phyloP scores from a whole-genome alignment of 2,888 invertebrate genomes.

The Polymixis lichenea region DNA sequence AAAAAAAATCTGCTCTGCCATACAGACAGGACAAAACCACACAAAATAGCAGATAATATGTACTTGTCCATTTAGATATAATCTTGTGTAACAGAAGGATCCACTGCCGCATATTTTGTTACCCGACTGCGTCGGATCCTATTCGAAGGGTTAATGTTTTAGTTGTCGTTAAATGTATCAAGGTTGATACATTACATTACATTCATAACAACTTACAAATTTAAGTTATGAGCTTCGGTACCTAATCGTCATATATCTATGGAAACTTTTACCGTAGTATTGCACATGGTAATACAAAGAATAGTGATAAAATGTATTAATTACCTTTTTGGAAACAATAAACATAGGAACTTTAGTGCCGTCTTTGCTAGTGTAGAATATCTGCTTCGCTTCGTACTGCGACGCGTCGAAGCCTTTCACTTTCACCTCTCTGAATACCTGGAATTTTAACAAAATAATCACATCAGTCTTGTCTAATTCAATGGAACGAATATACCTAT shows the following conservation, averaged over 20 bases:
- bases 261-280: too few species aligned
- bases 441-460: constrained; percentile 57
- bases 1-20: too few species aligned
- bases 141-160: too few species aligned
- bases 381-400: constrained; percentile 95
- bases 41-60: background rate
- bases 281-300: background rate
- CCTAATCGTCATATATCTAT: too few species aligned
- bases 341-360: constrained; percentile 99
- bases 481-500: too few species aligned
- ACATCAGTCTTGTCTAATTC: too few species aligned
- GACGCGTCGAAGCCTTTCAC: constrained; percentile 95
- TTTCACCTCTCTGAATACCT: constrained; percentile 96
- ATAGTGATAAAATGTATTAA: background rate
- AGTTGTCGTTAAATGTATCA: too few species aligned
- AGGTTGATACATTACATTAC: too few species aligned
- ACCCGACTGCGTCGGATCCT: background rate
- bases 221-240: too few species aligned
- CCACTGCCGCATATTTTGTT: background rate
- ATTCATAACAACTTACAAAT: too few species aligned
- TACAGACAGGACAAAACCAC: background rate
- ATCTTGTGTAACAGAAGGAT: background rate
- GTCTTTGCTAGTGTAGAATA: constrained; percentile 98
- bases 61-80: background rate
- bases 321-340: constrained; percentile 95